Evolutionary conservation across 2,888 invertebrate genomes (phyloP).

Genomic region (Coenonympha arcania): DNA sequence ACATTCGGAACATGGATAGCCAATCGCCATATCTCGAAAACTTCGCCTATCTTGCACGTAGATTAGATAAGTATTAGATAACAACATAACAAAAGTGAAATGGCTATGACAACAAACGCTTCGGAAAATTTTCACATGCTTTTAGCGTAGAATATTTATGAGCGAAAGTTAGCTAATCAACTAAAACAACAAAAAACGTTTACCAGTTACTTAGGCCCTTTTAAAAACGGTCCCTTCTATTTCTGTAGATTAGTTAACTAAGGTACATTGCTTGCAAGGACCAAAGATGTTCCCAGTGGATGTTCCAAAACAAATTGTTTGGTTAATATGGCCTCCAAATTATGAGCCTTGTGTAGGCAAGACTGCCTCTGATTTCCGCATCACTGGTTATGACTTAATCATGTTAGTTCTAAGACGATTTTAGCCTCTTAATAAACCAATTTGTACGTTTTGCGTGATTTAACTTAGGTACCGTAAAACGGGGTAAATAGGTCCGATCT

Average conservation of each 20-base stretch:
- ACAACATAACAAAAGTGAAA: background rate
- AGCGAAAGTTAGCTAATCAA: background rate
- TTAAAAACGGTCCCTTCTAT: background rate
- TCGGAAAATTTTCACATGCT: constrained; percentile 5
- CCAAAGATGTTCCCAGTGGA: background rate
- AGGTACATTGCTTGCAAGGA: no score
- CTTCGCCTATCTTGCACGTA: background rate
- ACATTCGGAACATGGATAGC: background rate
- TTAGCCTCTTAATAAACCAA: no score
- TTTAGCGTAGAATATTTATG: constrained; percentile 4
- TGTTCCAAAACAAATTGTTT: background rate
- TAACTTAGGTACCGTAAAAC: no score
- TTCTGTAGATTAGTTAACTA: no score
- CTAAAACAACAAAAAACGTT: background rate
- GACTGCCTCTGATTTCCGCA: background rate
- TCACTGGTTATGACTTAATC: background rate
- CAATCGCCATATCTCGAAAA: background rate
- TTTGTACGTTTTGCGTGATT: no score
- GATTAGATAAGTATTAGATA: no score
- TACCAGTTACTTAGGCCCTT: no score
- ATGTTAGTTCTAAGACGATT: background rate
- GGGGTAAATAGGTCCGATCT: no score
- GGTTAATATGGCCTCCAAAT: background rate
- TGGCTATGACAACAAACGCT: background rate
- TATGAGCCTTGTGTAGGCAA: background rate